Evolutionary conservation across 2,797 vertebrate genomes (phyloP), one percentile per base, ranked within the genome.

Genomic region (Sebastes miniatus): DNA sequence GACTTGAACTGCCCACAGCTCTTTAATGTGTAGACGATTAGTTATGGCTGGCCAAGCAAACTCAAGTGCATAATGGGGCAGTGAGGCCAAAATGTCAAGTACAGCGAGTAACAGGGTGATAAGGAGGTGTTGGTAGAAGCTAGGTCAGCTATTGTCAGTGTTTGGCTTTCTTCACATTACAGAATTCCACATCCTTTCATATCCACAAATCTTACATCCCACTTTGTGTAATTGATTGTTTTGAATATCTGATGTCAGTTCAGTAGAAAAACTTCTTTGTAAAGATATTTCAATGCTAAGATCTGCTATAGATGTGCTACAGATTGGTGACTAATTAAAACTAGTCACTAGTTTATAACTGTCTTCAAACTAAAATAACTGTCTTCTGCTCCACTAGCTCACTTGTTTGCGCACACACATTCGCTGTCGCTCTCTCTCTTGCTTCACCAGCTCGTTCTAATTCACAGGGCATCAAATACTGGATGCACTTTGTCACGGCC

Each of bases 21-120:
- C 27, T 82, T 72, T 62, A 22, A 50, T 79, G 57, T 76, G 29
- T 59, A 31, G 54, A 65, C 4, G 20, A 78, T 50, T 79, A 63
- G 56, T 70, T 71, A 54, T 43, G 57, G 54, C 47, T 76, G 59
- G 24, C 36, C 56, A 8, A 31, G 39, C 50, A 69, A 24, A 57
- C 54, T 69, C 13, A 7, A 43, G 63, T 64, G 67, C 63, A 34
- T 24, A n/a, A n/a, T 54, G 36, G n/a, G 39, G 57, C 39, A 50
- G 43, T 54, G 52, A n/a, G 82, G 80, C 58, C 62, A 63, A 76
- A 34, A 68, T 58, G 76, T 77, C 52, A 58, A 63, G 34, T 73
- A 18, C 5, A 52, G 20, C 12, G 32, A 62, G 61, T 13, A 61
- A 12, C 59, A 62, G 27, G 43, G 58, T 24, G 32, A 36, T 4